Base-by-base conservation (phyloP, 2,888 invertebrate species). In the Folsomia manolachei region DNA sequence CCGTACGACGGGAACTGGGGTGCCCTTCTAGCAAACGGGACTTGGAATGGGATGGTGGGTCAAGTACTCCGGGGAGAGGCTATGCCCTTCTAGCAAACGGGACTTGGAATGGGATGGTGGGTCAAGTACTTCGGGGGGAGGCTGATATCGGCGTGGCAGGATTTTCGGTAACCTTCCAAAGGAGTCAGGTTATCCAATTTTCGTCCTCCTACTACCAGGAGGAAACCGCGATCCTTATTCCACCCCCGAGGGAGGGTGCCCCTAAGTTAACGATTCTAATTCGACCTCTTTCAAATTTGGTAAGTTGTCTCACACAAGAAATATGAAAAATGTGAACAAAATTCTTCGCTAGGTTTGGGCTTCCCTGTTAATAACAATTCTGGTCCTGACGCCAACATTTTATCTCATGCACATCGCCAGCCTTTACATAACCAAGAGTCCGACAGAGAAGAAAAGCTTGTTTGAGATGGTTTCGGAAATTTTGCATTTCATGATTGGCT, bases 11-110 rank as follows among this genome's bases (percentile, higher is more conserved):
- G 80, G 1, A 78, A 79, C 25, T 81, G 78, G 78, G 80, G 80
- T 4, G 27, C 69, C 1, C 19, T 52, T 60, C 18, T 26, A 14
- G n/a, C n/a, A 1, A 77, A 81, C 62, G 77, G 79, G 2, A 73
- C 74, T 23, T 81, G 80, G 80, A 79, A 78, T 70, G 80, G 80
- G 56, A 81, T 81, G 80, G 71, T 81, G 9, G 80, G 79, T 9
- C 77, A 76, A 70, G 72, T 79, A 4, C 26, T 72, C 1, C 67
- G 77, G 52, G 76, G 75, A 21, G 78, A 78, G 24, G 66, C 69
- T 51, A 51, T 51, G 9, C 9, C 9, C 51, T 51, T 51, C 18
- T 9, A 19, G 79, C 78, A 1, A 77, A 81, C 62, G 77, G 79
- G 2, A 73, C 74, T 23, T 81, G 80, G 80, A 79, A 78, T 70